Evolutionary conservation across 2,797 vertebrate genomes (phyloP), one percentile per base, ranked within the genome.

Genomic region (Melanotaenia boesemani): DNA sequence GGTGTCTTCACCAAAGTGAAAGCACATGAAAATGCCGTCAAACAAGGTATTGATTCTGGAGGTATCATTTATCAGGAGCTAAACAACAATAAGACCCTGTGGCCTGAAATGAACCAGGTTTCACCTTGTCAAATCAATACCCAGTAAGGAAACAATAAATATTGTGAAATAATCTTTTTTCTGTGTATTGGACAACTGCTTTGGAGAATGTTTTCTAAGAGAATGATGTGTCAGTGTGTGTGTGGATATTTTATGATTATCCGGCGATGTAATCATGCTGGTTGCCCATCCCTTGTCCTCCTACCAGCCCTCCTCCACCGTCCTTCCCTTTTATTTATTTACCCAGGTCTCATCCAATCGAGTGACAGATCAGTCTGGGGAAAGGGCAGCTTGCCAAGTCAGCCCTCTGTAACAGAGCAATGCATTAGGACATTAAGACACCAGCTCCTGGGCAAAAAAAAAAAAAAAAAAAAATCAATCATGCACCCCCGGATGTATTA

Each of bases 381-480:
- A 94, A 93, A 94, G 92, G 93, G 93, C 94, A 93, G 88, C 79
- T 90, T 92, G 94, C 93, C 94, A 95, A 92, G 87, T 81, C 86
- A 84, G 85, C 82, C 88, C 88, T 90, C 87, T 94, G 94, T 94
- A 94, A 94, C 94, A 93, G 93, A 91, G 91, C 90, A 92, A 94
- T 92, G 92, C 93, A 94, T 94, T 93, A 94, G 93, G 91, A 93
- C 94, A 94, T 95, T 93, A 94, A 93, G 94, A 92, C 91, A 88
- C 91, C 86, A 86, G 91, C 88, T 86, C 81, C 89, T 85, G 89
- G 63, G 41, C 89, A 84, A 89, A 91, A 72, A 91, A 94, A 95
- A 46, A 20, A 16, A 44, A 4, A 7, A 44, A 16, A 46, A 46
- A 46, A 46, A 46, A 46, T 95, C 93, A 94, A 94, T 94, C 93